Percentiles rank a stretch among this genome's conserved stretches.
These are phyloP conservation scores for Felis chaus DNA, from an alignment of 2,113 vertebrate genomes.

Conservation along the genomic window DNA sequence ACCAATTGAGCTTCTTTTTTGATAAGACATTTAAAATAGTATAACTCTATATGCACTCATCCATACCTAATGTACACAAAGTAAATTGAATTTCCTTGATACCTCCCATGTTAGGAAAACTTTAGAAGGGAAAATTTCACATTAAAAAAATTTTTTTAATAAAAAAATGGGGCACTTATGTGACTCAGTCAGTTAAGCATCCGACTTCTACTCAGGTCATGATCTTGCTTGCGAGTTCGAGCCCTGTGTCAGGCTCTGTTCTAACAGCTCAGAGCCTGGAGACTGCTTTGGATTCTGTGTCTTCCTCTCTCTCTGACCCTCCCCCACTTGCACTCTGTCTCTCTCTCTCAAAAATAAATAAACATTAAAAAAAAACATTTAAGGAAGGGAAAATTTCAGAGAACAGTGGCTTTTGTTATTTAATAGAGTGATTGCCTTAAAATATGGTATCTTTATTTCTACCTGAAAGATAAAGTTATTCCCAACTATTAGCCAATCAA, in stretches of 20 bases:
- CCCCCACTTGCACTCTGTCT: too few relatives aligned
- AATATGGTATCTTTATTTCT: conserved; percentile 21
- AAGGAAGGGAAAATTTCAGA: neutral
- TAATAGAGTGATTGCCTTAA: neutral
- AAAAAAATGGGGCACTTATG: too few relatives aligned
- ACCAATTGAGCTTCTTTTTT: neutral
- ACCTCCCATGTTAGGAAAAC: neutral
- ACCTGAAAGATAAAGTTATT: conserved; percentile 33
- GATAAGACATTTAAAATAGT: conserved; percentile 21
- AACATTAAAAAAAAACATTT: too few relatives aligned
- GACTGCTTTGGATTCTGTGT: too few relatives aligned
- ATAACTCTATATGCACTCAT: neutral
- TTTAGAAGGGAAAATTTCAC: conserved; percentile 16
- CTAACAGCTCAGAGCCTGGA: too few relatives aligned
- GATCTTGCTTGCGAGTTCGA: too few relatives aligned
- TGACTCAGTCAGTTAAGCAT: too few relatives aligned
- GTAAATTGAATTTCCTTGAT: conserved; percentile 13
- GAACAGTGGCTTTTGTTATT: neutral
- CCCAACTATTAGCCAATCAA: neutral
- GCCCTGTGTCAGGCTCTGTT: too few relatives aligned
- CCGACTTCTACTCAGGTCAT: too few relatives aligned
- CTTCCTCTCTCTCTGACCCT: too few relatives aligned
- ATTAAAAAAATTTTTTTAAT: too few relatives aligned
- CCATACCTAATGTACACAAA: neutral
- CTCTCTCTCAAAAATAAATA: too few relatives aligned